Base-by-base conservation (phyloP, 2,113 vertebrate species). In the Pterocles gutturalis region DNA sequence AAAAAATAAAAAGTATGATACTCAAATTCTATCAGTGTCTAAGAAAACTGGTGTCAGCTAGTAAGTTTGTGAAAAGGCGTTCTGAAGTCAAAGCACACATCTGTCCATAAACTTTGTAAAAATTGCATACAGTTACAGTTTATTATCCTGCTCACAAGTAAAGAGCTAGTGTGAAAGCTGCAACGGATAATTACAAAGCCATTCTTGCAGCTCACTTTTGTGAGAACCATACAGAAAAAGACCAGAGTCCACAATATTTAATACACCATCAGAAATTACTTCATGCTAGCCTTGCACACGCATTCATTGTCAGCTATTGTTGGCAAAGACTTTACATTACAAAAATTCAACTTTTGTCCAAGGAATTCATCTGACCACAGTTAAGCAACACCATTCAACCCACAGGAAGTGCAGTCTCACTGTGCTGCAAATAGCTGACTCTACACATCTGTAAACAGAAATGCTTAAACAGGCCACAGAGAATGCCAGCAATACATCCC, bases 281-380 rank as follows among this genome's bases (percentile, higher is more conserved):
- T 92, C 51, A 60, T 33, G 83, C 86, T 89, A 67, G 33, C n/a
- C 46, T 93, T 70, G 77, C 64, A 93, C 6, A 1, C 34, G n/a
- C 48, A 73, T 70, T 80, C 69, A 84, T 11, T 89, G 73, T 66
- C 73, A 96, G 66, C 70, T 78, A 88, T 41, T 92, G 71, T 49
- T 90, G 71, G 88, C 66, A 96, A 89, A 85, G 49, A 77, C 61
- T 85, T 80, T 75, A 41, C 46, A 46, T 71, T 84, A 79, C 70
- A 97, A 95, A 93, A 94, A 95, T 78, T 48, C 72, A 78, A 72
- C 31, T 73, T 75, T 41, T 65, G 48, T 90, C 83, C 86, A 92
- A 96, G 83, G 88, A 97, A 96, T 97, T 94, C 73, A 92, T 89
- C 91, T 88, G 91, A 90, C 81, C 84, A 82, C 82, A 92, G 93